Evolutionary conservation across 2,888 invertebrate genomes (phyloP), one percentile per base, ranked within the genome.

Genomic region (Parnassius mnemosyne): DNA sequence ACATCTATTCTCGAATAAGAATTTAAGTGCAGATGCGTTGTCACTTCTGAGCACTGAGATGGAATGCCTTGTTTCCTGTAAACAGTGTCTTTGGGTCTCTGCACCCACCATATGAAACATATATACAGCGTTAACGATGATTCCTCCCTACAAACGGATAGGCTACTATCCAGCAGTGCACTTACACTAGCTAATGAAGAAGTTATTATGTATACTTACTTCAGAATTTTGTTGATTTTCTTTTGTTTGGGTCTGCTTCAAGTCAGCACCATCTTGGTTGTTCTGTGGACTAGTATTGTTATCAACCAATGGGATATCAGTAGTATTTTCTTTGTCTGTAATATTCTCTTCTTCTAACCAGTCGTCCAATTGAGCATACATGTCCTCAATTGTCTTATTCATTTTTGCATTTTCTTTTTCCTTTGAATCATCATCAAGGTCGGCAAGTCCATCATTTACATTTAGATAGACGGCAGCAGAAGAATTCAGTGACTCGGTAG

Each of bases 331-430:
- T 49, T 49, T 9, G 7, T 49, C 13, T 49, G 9, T 13, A 13
- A 9, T n/a, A 9, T n/a, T 44, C 12, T 57, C 53, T 41, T 66
- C 61, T n/a, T 66, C 61, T 41, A 60, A 49, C 57, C 60, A 61
- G 56, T 64, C 59, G 10, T 61, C 64, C 10, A 65, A 61, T 55
- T 65, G 65, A 55, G 55, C 56, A 44, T 61, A 57, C 41, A 57
- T 16, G 16, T 57, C 52, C 10, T 56, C 47, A 46, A 53, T 53
- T 3, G 59, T 55, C 12, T 9, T 5, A 12, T n/a, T 42, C 13
- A 34, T 13, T 3, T 57, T 13, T 47, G 20, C 9, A 9, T 3
- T n/a, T 44, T 57, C 47, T 0, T 60, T 61, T 9, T 12, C 34
- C 13, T 49, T 60, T 11, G 46, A 20, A 9, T 34, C 44, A 13